Evolutionary conservation across 2,113 vertebrate species (phyloP), one percentile per base, ranked within the genome.

Genomic region (Rhinogobius similis): DNA sequence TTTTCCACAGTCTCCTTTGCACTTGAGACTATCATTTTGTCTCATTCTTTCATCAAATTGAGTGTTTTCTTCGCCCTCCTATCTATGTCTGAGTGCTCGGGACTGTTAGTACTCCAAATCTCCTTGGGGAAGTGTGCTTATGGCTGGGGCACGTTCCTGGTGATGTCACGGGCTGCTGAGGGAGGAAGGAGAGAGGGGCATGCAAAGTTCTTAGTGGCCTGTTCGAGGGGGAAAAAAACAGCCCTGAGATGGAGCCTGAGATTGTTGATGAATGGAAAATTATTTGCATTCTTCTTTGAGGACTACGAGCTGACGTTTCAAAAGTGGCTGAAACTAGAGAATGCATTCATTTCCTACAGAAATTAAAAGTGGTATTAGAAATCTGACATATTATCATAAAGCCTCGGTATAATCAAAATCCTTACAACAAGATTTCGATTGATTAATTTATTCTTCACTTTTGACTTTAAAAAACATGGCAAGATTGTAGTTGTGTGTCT

Each of bases 111-210:
- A 83, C 78, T 84, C 81, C 74, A 67, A 70, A 72, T 84, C 72
- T 82, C 83, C 74, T 82, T 46, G 24, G 86, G 84, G 84, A 83
- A 65, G 65, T 67, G 67, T 58, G 67, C 63, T 82, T 81, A 76
- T 79, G 76, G 77, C 68, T 73, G 63, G 67, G 75, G n/a, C n/a
- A n/a, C n/a, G n/a, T n/a, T 81, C 73, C 26, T 70, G 74, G 27
- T 85, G 79, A 87, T 88, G 85, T 85, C 87, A 87, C 70, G 23
- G 23, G 70, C 32, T 36, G 32, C 32, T 36, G 5, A 14, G 13
- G 52, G 77, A 43, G 69, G 75, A 82, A 50, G 65, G 73, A 50
- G 56, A 81, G 81, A n/a, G n/a, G n/a, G n/a, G n/a, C n/a, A n/a
- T n/a, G n/a, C n/a, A n/a, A n/a, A n/a, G n/a, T 79, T 83, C 65